Conservation (phyloP, 2,888 invertebrate genomes). For the Phaonia tiefii region DNA sequence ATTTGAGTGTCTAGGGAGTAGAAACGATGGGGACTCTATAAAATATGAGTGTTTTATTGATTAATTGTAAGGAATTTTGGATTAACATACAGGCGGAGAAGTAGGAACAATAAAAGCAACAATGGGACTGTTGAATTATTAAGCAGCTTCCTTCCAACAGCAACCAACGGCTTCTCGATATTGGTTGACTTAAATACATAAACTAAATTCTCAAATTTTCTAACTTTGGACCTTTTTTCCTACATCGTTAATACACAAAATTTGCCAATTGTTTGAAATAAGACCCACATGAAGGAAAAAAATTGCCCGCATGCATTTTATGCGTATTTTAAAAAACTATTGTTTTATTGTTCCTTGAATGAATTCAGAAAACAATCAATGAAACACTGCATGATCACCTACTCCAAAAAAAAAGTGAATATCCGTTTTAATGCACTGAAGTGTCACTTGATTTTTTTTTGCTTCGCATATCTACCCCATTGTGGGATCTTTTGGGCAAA, state of each 20-base stretch:
- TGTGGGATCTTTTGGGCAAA: slow-evolving; percentile 62
- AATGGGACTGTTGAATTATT: background rate
- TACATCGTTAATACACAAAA: background rate
- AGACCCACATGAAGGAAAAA: background rate
- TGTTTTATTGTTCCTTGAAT: slow-evolving; percentile 52
- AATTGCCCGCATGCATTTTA: background rate
- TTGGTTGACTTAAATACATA: background rate
- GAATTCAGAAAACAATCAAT: slow-evolving; percentile 20
- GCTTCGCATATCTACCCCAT: slow-evolving; percentile 27
- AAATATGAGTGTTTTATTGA: slow-evolving; percentile 50
- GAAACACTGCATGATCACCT: background rate
- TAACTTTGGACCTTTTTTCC: too few species aligned
- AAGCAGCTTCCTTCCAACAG: background rate
- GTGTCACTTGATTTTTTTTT: slow-evolving; percentile 46
- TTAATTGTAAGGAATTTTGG: slow-evolving; percentile 39
- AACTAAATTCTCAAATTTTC: background rate
- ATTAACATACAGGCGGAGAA: background rate
- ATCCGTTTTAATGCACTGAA: slow-evolving; percentile 57
- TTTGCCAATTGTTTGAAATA: background rate
- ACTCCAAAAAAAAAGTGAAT: background rate
- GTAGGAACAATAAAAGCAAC: background rate
- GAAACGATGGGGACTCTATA: slow-evolving; percentile 19
- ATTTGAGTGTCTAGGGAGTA: slow-evolving; percentile 18
- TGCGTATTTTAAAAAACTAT: slow-evolving; percentile 26
- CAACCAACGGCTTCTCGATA: background rate